phyloP scores from a whole-genome alignment of 2,113 vertebrate species.

The Dermatemys mawii region DNA sequence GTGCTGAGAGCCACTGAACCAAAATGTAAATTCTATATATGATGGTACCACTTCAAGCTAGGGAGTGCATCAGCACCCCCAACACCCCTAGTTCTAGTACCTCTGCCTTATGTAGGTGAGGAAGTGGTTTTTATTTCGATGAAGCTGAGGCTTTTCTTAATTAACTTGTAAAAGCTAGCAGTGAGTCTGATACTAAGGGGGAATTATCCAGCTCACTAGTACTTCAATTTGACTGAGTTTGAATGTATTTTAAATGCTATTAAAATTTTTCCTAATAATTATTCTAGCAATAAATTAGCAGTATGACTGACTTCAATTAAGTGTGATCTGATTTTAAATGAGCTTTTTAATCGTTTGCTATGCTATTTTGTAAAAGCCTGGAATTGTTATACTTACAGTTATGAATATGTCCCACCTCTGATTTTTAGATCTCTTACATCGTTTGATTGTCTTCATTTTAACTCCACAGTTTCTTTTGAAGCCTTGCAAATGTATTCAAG shows the following conservation, averaged over 20 bases:
- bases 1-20: too few relatives aligned
- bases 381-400: not conserved
- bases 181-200: not conserved
- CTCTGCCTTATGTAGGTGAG: not conserved
- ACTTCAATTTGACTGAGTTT: not conserved
- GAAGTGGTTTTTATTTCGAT: not conserved
- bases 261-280: not conserved
- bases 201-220: rapidly evolving
- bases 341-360: not conserved
- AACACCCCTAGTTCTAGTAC: too few relatives aligned
- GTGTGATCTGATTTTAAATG: not conserved
- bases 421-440: not conserved
- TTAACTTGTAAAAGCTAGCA: not conserved
- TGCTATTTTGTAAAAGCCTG: not conserved
- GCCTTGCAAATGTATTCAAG: not conserved
- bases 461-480: not conserved
- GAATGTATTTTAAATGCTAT: not conserved
- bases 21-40: too few relatives aligned
- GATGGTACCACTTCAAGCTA: too few relatives aligned
- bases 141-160: not conserved
- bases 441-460: not conserved
- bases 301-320: not conserved
- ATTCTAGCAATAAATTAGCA: not conserved
- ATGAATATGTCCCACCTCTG: rapidly evolving
- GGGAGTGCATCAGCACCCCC: too few relatives aligned